These are phyloP conservation scores for Zootoca vivipara DNA, from an alignment of 2,113 vertebrate species.

Conservation along the genomic window DNA sequence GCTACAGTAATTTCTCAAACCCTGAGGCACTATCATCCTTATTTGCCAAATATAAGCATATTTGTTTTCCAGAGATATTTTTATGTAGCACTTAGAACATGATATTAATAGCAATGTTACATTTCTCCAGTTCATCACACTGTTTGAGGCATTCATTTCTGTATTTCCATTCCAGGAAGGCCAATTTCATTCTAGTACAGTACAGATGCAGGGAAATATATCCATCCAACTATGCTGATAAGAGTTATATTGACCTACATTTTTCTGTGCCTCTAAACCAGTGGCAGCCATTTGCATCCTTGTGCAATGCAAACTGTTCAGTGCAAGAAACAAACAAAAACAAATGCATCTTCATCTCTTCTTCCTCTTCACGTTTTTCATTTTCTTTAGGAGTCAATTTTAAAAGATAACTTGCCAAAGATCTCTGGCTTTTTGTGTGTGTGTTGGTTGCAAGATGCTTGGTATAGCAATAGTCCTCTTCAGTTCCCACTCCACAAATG, in stretches of 20 bases:
- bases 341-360: slow-evolving; percentile 6
- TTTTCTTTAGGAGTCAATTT: neutral
- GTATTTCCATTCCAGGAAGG: slow-evolving; percentile 39
- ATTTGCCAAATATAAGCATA: slow-evolving; percentile 53
- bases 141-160: slow-evolving; percentile 52
- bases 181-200: slow-evolving; percentile 33
- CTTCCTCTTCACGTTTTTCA: slow-evolving; percentile 26
- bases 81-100: slow-evolving; percentile 43
- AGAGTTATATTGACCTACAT: slow-evolving; percentile 43
- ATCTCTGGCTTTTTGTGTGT: neutral
- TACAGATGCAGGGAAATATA: slow-evolving; percentile 35
- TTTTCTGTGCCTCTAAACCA: neutral
- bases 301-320: slow-evolving; percentile 3
- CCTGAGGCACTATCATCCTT: slow-evolving; percentile 16
- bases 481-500: neutral
- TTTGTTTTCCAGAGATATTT: slow-evolving; percentile 60
- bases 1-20: slow-evolving; percentile 44
- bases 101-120: slow-evolving; percentile 59
- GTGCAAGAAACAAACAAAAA: slow-evolving; percentile 17
- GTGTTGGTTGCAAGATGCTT: neutral
- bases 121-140: slow-evolving; percentile 47
- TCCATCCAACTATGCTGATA: slow-evolving; percentile 32
- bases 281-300: slow-evolving; percentile 5
- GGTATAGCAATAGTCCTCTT: neutral
- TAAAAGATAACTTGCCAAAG: slow-evolving; percentile 14